Base-by-base conservation (phyloP, 2,113 vertebrate genomes). In the Copsychus sechellarum region DNA sequence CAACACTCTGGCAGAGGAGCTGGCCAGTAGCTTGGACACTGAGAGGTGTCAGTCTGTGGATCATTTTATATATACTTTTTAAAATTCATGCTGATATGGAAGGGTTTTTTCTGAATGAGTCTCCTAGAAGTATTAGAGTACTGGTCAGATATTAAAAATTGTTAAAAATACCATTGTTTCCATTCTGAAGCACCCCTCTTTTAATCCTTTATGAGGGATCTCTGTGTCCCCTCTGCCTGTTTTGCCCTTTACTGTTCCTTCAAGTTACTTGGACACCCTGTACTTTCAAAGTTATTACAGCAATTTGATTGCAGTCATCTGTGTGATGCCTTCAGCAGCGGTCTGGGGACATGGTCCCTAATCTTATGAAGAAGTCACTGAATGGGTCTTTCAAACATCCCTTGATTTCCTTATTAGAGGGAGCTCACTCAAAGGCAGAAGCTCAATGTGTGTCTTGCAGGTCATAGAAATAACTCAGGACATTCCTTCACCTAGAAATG, bases 381-480 rank as follows among this genome's bases (percentile, higher is more conserved):
- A 92, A 93, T 81, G 83, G 74, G 40, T 86, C 48, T 95, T 95
- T 94, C 85, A 89, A 90, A 45, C 65, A 80, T 71, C 73, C 40
- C 82, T 91, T 86, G 88, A 73, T 90, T 94, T 95, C 82, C 76
- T 82, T 88, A 80, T 90, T 74, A 88, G 74, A 70, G 26, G 54
- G 61, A 84, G 57, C 65, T 94, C 53, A 95, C 93, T 83, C n/a
- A 62, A 53, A 95, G 94, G 72, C 88, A 86, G 78, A 58, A 88
- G 47, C 76, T 89, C 65, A 90, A 36, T 81, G 66, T 76, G 54
- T 67, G n/a, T 84, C 71, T 92, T 88, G 82, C 93, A 86, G 80
- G 87, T 71, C 81, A 87, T 4, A 50, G 40, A 97, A 97, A 96
- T 84, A 92, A 92, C 93, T 92, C 84, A 96, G 78, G 93, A 95